These are phyloP conservation scores for Plebejus anna DNA, from an alignment of 2,888 invertebrate genomes.

Conservation along the genomic window DNA sequence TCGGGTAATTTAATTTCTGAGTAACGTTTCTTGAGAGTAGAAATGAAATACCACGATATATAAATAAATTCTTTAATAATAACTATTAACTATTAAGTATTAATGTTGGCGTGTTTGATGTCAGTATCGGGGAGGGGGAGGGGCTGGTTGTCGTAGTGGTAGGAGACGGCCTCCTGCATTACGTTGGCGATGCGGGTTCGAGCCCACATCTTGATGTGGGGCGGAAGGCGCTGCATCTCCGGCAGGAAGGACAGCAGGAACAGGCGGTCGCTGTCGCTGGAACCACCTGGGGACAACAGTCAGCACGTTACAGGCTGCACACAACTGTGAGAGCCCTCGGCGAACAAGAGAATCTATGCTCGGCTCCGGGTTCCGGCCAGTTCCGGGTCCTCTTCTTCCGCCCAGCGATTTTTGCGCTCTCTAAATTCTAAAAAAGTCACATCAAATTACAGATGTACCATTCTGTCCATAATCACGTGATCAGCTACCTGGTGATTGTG, in stretches of 20 bases:
- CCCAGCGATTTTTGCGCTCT: too few relatives aligned
- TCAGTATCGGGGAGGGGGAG: slow-evolving; percentile 49
- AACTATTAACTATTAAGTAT: slow-evolving; percentile 42
- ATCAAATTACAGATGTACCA: background rate
- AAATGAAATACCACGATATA: background rate
- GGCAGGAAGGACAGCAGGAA: slow-evolving; percentile 68
- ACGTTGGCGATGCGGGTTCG: slow-evolving; percentile 66
- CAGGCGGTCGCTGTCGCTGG: slow-evolving; percentile 59
- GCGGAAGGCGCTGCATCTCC: slow-evolving; percentile 65
- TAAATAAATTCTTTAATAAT: background rate
- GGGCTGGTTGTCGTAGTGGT: slow-evolving; percentile 54
- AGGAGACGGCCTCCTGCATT: slow-evolving; percentile 69
- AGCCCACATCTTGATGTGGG: slow-evolving; percentile 72
- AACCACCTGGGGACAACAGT: background rate
- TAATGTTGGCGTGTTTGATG: slow-evolving; percentile 48
- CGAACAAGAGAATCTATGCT: too few relatives aligned
- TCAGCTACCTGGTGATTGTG: background rate
- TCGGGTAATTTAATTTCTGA: too few relatives aligned
- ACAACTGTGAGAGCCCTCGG: too few relatives aligned
- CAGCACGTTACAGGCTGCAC: too few relatives aligned
- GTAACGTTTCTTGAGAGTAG: background rate
- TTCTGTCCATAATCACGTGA: background rate
- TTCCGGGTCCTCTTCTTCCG: too few relatives aligned
- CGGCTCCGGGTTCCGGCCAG: too few relatives aligned
- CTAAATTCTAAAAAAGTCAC: too few relatives aligned